A percentile compares a stretch with the other conserved stretches of the same genome.
Evolutionary conservation across 2,888 invertebrate genomes (phyloP).

Genomic region (Drosophila lacicola): DNA sequence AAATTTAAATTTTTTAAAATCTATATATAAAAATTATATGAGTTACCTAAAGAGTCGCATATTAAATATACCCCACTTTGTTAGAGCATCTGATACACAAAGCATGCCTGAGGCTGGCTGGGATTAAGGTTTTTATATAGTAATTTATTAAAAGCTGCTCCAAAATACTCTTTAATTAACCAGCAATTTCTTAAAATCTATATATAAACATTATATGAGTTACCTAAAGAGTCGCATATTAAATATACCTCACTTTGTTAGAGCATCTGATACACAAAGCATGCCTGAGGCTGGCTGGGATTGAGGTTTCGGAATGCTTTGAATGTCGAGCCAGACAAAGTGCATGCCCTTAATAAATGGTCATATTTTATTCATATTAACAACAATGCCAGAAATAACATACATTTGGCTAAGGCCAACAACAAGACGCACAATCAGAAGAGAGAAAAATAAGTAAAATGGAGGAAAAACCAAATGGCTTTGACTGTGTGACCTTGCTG

Average conservation of each 20-base stretch:
- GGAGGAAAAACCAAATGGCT: neutral
- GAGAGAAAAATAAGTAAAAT: neutral
- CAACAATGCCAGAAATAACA: constrained; percentile 18
- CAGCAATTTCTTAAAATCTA: too few species aligned
- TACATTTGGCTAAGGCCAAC: constrained; percentile 20
- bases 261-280: neutral
- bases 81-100: neutral
- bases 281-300: neutral
- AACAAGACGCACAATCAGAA: neutral
- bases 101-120: neutral
- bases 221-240: neutral
- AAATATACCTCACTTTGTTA: neutral
- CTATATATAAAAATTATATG: too few species aligned
- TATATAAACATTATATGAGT: too few species aligned
- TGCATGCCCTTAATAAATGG: constrained; percentile 41
- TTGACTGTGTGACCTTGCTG: constrained; percentile 33
- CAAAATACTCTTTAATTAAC: too few species aligned
- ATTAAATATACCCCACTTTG: neutral
- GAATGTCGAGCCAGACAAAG: constrained; percentile 24
- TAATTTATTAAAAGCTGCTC: too few species aligned
- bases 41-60: neutral
- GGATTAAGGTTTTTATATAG: neutral
- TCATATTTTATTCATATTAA: constrained; percentile 40
- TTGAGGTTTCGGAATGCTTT: constrained; percentile 1
- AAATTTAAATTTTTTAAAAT: too few species aligned